Percentiles rank a stretch among this genome's conserved stretches.
phyloP scores from a whole-genome alignment of 2,797 vertebrate species.

The Liparis tanakae region DNA sequence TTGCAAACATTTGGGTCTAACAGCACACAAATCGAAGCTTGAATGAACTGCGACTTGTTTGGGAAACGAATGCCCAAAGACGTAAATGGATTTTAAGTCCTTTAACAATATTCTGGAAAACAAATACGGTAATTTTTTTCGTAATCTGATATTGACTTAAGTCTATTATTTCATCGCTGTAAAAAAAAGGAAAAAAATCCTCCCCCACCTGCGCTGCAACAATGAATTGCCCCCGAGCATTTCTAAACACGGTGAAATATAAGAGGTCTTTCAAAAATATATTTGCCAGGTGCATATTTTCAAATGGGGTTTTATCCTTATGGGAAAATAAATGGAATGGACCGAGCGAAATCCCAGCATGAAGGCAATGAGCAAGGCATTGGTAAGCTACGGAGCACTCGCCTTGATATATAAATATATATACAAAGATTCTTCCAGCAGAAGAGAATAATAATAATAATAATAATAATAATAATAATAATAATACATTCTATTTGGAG shows the following conservation, averaged over 20 bases:
- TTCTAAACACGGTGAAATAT: constrained; percentile 10
- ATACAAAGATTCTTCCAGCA: constrained; percentile 48
- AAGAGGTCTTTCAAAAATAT: constrained; percentile 38
- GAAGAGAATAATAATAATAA: no score
- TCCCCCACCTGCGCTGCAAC: constrained; percentile 1
- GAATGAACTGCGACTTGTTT: constrained; percentile 68
- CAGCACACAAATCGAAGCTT: constrained; percentile 67
- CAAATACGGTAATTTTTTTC: constrained; percentile 65
- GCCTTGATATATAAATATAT: background rate
- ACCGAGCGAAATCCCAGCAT: constrained; percentile 23
- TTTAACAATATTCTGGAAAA: constrained; percentile 59
- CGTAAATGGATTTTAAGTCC: constrained; percentile 67
- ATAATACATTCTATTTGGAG: no score
- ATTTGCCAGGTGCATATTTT: constrained; percentile 43
- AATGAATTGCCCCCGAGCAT: constrained; percentile 31
- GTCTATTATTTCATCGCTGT: constrained; percentile 45
- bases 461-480: no score
- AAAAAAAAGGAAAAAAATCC: constrained; percentile 4
- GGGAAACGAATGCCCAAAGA: constrained; percentile 68
- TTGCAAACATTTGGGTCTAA: constrained; percentile 75
- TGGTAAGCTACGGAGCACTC: constrained; percentile 46
- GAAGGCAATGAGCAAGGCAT: constrained; percentile 40
- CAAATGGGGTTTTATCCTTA: constrained; percentile 31
- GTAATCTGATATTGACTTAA: constrained; percentile 64
- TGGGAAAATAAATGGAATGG: constrained; percentile 17